Percentiles rank a stretch among this genome's conserved stretches.
These are phyloP conservation scores for Oreochromis mossambicus DNA, from an alignment of 2,797 vertebrate species.

Conservation along the genomic window DNA sequence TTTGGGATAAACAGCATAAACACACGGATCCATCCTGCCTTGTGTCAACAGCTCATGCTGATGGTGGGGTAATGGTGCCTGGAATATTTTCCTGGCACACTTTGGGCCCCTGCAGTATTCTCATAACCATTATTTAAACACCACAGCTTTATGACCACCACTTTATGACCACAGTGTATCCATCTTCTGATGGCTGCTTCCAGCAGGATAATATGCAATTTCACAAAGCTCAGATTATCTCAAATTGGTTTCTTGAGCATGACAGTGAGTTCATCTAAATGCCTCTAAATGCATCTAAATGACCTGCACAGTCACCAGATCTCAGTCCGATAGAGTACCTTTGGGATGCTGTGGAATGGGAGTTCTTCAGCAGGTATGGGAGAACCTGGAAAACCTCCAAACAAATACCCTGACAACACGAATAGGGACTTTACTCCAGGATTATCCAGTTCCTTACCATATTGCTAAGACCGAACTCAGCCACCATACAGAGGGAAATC, in stretches of 20 bases:
- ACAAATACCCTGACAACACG: not conserved
- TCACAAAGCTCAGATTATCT: not conserved
- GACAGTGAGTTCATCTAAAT: not conserved
- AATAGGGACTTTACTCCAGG: not conserved
- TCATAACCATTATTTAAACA: not conserved
- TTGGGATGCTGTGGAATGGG: not conserved
- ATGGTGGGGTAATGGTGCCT: not conserved
- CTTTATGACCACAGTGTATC: not conserved
- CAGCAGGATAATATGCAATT: not conserved
- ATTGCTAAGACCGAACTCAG: not conserved
- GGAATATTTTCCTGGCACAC: not conserved
- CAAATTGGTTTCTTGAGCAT: not conserved
- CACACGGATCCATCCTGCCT: not conserved
- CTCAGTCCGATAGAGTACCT: not conserved
- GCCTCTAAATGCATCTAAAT: not conserved
- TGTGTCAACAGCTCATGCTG: not conserved
- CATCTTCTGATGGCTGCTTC: not conserved
- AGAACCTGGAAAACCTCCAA: not conserved
- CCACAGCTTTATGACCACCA: not conserved
- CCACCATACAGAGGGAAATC: not conserved
- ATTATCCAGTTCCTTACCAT: not conserved
- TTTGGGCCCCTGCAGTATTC: not conserved
- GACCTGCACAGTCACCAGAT: not conserved
- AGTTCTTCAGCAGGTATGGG: not conserved
- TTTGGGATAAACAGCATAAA: not conserved